phyloP scores from a whole-genome alignment of 2,888 invertebrate genomes.

The Diarsia mendica region DNA sequence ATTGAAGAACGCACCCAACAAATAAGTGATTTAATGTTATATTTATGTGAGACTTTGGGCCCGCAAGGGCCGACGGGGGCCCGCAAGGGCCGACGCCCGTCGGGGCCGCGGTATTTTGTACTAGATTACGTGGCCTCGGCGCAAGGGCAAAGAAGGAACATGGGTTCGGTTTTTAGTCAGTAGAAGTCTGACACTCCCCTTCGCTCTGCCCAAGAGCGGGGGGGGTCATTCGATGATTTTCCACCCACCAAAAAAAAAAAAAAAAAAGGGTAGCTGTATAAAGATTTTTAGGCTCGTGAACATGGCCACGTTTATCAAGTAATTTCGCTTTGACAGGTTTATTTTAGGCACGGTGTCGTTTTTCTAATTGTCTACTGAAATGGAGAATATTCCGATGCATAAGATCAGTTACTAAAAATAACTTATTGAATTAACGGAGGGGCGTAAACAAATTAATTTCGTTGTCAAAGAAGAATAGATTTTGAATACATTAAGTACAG shows the following conservation, averaged over 20 bases:
- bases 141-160: too few species aligned
- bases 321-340: conserved; percentile 7
- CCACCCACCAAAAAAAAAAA: too few species aligned
- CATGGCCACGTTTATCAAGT: conserved; percentile 14
- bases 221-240: too few species aligned
- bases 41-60: not conserved
- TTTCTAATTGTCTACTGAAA: not conserved
- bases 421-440: not conserved
- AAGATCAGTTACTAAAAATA: not conserved
- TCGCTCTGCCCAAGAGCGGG: too few species aligned
- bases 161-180: too few species aligned
- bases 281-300: not conserved
- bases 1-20: not conserved
- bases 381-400: not conserved
- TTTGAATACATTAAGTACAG: not conserved
- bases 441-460: not conserved
- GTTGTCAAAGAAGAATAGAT: not conserved
- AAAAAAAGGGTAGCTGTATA: not conserved
- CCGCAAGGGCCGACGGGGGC: too few species aligned
- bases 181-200: too few species aligned
- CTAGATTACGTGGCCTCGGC: too few species aligned
- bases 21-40: not conserved
- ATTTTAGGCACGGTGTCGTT: not conserved
- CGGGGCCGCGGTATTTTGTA: too few species aligned
- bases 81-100: too few species aligned